A percentile compares a stretch with the other conserved stretches of the same genome.
Evolutionary conservation across 2,113 vertebrate genomes (phyloP).

Genomic region (Dicrurus megarhynchus): DNA sequence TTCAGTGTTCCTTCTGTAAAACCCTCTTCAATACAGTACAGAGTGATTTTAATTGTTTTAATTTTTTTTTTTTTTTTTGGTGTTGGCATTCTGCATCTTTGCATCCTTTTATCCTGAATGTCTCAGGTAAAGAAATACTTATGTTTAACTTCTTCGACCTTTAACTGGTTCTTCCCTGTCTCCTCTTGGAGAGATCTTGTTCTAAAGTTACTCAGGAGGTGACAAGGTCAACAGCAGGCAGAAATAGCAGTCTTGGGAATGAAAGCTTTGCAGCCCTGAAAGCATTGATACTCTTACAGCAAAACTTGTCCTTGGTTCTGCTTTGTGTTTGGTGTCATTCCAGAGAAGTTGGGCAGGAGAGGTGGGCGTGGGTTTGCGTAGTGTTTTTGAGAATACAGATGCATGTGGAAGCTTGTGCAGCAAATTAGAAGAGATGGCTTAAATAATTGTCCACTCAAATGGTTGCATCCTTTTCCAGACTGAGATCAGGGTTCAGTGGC

Average conservation of each 20-base stretch:
- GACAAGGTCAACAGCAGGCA: background rate
- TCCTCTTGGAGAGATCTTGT: background rate
- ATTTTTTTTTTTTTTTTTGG: background rate
- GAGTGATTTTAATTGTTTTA: background rate
- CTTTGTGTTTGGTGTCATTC: background rate
- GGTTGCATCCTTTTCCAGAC: background rate
- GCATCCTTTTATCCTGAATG: background rate
- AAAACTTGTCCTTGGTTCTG: background rate
- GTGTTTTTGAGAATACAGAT: background rate
- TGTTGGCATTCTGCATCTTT: background rate
- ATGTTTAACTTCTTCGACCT: background rate
- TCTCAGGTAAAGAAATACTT: background rate
- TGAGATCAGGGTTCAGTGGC: background rate
- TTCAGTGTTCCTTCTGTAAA: background rate
- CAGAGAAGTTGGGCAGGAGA: background rate
- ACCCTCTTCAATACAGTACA: background rate
- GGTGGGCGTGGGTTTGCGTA: background rate
- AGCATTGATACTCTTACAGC: background rate
- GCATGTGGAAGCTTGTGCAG: background rate
- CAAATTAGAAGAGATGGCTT: background rate
- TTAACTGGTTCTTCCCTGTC: background rate
- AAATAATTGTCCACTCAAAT: background rate
- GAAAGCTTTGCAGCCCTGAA: background rate
- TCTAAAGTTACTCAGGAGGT: background rate
- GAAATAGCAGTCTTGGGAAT: background rate